Conservation (phyloP, 1,140 invertebrate species). For the Pseudomyrmex cubaensis region DNA sequence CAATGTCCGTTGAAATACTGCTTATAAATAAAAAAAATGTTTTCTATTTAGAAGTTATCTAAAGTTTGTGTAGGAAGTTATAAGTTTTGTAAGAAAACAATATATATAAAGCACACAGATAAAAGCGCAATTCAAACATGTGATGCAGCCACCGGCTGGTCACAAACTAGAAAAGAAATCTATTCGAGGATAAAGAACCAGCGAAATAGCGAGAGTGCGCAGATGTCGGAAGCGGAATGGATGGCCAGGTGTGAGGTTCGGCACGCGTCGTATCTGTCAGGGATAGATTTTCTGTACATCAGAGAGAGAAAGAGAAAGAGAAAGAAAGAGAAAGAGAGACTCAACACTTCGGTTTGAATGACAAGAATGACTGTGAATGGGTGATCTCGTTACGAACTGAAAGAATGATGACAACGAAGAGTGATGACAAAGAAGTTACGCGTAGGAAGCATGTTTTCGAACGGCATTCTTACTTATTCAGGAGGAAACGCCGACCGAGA, state of each 20-base stretch:
- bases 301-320: background rate
- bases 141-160: background rate
- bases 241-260: constrained; percentile 69
- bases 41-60: background rate
- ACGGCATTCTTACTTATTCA: constrained; percentile 41
- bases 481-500: background rate
- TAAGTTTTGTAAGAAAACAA: background rate
- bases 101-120: background rate
- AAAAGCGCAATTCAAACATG: background rate
- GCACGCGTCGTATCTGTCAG: constrained; percentile 61
- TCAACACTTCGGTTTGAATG: constrained; percentile 56
- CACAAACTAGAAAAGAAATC: constrained; percentile 15
- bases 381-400: constrained; percentile 27
- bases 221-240: constrained; percentile 69
- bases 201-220: constrained; percentile 33
- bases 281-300: constrained; percentile 52
- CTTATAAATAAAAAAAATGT: background rate
- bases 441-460: constrained; percentile 35
- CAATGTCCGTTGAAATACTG: background rate
- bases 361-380: constrained; percentile 59
- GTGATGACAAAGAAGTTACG: constrained; percentile 8
- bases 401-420: constrained; percentile 30
- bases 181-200: constrained; percentile 41
- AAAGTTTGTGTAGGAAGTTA: background rate
- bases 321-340: constrained; percentile 5